These are phyloP conservation scores for Tapirus indicus DNA, from an alignment of 2,797 vertebrate species.

Conservation along the genomic window DNA sequence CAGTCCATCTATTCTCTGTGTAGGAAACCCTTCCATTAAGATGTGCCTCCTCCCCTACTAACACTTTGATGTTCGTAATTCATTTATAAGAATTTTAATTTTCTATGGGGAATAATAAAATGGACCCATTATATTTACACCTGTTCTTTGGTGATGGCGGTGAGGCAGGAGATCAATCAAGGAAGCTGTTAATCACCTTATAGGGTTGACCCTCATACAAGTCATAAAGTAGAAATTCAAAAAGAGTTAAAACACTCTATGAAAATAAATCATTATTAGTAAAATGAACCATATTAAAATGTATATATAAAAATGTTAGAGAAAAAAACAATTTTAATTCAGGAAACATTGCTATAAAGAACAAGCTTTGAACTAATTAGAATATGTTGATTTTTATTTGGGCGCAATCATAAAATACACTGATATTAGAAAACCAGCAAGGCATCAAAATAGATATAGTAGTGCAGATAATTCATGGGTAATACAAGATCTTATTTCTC, in stretches of 20 bases:
- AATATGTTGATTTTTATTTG: background rate
- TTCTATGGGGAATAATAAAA: background rate
- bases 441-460: background rate
- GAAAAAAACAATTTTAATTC: background rate
- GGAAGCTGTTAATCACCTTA: background rate
- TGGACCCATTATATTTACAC: background rate
- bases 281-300: slow-evolving; percentile 24
- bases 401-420: background rate
- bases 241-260: background rate
- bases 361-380: background rate
- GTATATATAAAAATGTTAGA: background rate
- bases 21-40: background rate
- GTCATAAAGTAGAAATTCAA: background rate
- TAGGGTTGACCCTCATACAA: background rate
- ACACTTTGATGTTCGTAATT: background rate
- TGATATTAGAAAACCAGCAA: background rate
- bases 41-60: background rate
- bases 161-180: background rate
- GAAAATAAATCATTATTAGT: background rate
- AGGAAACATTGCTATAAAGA: background rate
- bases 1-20: background rate
- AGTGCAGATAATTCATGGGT: background rate
- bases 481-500: too few relatives aligned
- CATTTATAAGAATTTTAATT: background rate
- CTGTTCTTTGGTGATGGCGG: background rate